Evolutionary conservation across 2,113 vertebrate genomes (phyloP).

Genomic region (Peucedramus taeniatus): DNA sequence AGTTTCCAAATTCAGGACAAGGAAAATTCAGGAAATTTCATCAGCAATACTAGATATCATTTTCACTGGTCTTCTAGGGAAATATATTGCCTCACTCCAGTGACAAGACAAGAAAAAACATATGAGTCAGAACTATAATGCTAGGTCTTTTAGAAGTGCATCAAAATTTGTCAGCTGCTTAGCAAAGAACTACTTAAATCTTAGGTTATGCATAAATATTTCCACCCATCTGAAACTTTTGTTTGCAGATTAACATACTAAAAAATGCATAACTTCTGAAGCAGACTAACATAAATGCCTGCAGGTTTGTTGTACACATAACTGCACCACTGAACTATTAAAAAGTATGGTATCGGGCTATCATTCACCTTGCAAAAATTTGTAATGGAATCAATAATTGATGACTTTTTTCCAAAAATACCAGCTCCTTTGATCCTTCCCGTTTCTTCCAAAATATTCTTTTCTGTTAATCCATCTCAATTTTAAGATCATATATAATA

Average conservation of each 20-base stretch:
- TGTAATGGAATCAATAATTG: neutral
- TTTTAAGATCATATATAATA: neutral
- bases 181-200: neutral
- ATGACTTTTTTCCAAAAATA: neutral
- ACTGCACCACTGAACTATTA: neutral
- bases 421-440: neutral
- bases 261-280: neutral
- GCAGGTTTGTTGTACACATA: neutral
- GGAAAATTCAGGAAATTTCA: too few relatives aligned
- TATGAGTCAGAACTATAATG: neutral
- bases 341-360: neutral
- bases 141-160: neutral
- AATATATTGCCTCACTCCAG: neutral
- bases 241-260: neutral
- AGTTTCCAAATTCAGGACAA: neutral
- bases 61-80: neutral
- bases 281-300: neutral
- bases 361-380: neutral
- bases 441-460: neutral
- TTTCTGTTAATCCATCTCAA: neutral
- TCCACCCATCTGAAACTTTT: neutral
- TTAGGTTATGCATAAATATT: neutral
- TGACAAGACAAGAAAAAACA: neutral
- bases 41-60: neutral
- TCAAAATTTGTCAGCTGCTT: neutral